Evolutionary conservation across 2,113 vertebrate genomes (phyloP), one percentile per base, ranked within the genome.

Genomic region (Dunckerocampus dactyliophorus): DNA sequence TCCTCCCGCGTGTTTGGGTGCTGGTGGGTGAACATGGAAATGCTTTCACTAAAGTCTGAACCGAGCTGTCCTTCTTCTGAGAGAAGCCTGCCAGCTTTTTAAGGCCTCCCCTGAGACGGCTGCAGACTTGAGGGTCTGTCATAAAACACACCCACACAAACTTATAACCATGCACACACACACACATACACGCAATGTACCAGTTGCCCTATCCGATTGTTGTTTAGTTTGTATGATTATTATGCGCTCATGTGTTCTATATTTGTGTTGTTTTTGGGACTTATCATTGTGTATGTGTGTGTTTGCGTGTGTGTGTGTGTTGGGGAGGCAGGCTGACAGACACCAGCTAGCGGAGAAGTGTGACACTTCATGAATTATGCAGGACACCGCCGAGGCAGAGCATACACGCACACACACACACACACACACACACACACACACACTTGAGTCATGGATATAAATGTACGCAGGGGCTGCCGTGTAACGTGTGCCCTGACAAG

Each of bases 1-100:
- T 47, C 22, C 20, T 13, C 42, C 20, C 21, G 6, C 58, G 3
- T 82, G 82, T 83, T 79, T 12, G 53, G 39, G 72, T 42, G 57
- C 66, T 62, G 66, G 49, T 69, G 77, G 79, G 81, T 75, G 84
- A 89, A 90, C 88, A 91, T 77, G 84, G 81, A 91, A 89, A 91
- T 81, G 87, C 89, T 92, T 88, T 92, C 85, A 87, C 77, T 70
- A 52, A 3, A 78, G 74, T 75, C 78, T 62, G 72, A 58, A 67
- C 67, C 73, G 72, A 67, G 72, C 78, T 73, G 2, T 55, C 19
- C 11, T 39, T 55, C 31, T 55, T 37, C 28, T 54, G 8, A 54
- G 28, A 71, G 72, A 82, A 78, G 75, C 75, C 72, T 59, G 79
- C 59, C 71, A 76, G 87, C 87, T 88, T 86, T 89, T 88, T 89